These are phyloP conservation scores for Melanotaenia maccullochi DNA, from an alignment of 2,797 vertebrate genomes.

Conservation along the genomic window DNA sequence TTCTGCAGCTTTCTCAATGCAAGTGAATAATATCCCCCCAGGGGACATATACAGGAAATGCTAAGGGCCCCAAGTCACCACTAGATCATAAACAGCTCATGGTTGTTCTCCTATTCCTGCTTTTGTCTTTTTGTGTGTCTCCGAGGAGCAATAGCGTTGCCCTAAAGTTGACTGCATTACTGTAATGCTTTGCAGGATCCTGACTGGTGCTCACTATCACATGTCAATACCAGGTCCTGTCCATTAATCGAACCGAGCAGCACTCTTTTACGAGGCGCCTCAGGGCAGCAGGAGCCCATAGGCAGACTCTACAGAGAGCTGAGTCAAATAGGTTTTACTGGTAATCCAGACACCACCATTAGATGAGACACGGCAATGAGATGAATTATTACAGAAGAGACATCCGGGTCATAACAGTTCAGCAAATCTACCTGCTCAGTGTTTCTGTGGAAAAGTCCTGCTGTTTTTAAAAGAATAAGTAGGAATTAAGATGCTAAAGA, in stretches of 20 bases:
- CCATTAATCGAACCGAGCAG: constrained; percentile 49
- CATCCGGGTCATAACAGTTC: neutral
- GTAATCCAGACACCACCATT: neutral
- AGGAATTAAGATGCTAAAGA: no score
- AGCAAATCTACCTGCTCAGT: neutral
- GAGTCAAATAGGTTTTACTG: constrained; percentile 19
- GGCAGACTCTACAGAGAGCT: constrained; percentile 26
- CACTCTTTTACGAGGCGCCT: constrained; percentile 50
- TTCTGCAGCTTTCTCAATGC: constrained; percentile 38
- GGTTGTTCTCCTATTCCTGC: constrained; percentile 64
- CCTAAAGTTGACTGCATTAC: constrained; percentile 42
- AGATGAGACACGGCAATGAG: constrained; percentile 1
- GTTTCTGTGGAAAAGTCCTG: neutral
- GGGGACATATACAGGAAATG: constrained; percentile 60
- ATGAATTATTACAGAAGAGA: neutral
- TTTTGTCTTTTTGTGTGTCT: constrained; percentile 56
- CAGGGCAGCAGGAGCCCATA: constrained; percentile 21
- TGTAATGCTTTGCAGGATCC: constrained; percentile 53
- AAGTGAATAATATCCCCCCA: constrained; percentile 58
- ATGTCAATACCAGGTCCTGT: constrained; percentile 51
- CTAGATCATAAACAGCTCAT: constrained; percentile 63
- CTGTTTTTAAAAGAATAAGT: no score
- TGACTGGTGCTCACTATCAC: constrained; percentile 36
- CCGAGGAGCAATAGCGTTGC: constrained; percentile 56
- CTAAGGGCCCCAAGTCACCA: constrained; percentile 44